phyloP scores from a whole-genome alignment of 2,797 vertebrate genomes.

The Labroides dimidiatus region DNA sequence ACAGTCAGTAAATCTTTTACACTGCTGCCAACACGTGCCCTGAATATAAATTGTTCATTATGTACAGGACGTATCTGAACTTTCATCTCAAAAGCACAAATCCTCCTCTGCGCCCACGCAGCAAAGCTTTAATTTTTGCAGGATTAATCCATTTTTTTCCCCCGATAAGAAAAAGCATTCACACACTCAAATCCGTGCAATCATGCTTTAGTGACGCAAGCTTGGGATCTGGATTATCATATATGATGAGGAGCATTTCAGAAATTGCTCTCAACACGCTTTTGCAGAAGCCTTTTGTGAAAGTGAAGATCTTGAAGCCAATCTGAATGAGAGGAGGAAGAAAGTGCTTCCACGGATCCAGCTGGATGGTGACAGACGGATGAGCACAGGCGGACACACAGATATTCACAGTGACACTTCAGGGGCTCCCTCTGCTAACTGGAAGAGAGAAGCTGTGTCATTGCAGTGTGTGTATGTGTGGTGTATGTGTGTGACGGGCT shows the following conservation, averaged over 20 bases:
- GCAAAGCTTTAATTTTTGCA: slow-evolving; percentile 18
- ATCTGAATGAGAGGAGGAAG: background rate
- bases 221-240: slow-evolving; percentile 34
- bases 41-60: slow-evolving; percentile 1
- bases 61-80: background rate
- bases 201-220: slow-evolving; percentile 34
- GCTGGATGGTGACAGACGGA: slow-evolving; percentile 13
- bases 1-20: background rate
- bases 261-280: background rate
- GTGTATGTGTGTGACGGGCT: slow-evolving; percentile 21
- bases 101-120: background rate
- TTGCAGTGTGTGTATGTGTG: slow-evolving; percentile 48
- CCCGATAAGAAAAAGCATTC: slow-evolving; percentile 30
- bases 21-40: background rate
- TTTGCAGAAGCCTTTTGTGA: background rate
- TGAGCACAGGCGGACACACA: background rate
- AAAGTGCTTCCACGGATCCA: background rate
- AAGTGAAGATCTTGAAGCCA: background rate
- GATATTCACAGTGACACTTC: slow-evolving; percentile 23
- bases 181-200: slow-evolving; percentile 38
- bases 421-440: slow-evolving; percentile 42
- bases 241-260: too few relatives aligned
- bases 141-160: slow-evolving; percentile 34
- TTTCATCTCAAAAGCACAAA: slow-evolving; percentile 31
- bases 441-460: slow-evolving; percentile 67